Base-by-base conservation (phyloP, 2,797 vertebrate species). In the Numenius phaeopus region DNA sequence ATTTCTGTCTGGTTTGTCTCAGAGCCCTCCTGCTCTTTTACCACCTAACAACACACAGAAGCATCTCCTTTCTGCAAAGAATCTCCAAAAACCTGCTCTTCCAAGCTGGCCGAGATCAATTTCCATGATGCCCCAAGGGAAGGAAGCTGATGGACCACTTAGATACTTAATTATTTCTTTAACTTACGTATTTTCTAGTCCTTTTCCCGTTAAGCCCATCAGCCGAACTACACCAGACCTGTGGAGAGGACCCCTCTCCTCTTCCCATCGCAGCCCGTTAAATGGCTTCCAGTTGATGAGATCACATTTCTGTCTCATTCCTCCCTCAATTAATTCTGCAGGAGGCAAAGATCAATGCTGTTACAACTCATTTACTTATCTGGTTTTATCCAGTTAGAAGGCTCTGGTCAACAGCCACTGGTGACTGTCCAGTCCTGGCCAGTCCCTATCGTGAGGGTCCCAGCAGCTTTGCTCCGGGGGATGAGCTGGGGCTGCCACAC, bases 181-280 rank as follows among this genome's bases (percentile, higher is more conserved):
- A 37, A 37, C 34, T 37, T 37, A 37, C 34, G 34, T 37, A 37
- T 37, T 37, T 37, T 37, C 34, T 37, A 37, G 34, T 37, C 34
- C 2, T 83, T 75, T 96, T 96, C 94, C 95, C 46, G 26, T 90
- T 89, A 94, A 94, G 67, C 37, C 57, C 93, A 93, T 92, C 94
- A 91, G n/a, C 47, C 61, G 71, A 93, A 66, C 89, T 83, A 15
- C 76, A 71, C 10, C 80, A 91, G 93, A 77, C 39, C 86, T 39
- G 1, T 1, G 27, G 69, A 9, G 9, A 49, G 26, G 80, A 85
- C 71, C 88, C 26, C 52, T 83, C 79, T 95, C 58, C 49, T 29
- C 67, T 91, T 44, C 85, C 92, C 82, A 66, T 14, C 0, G 2
- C 57, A 67, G 91, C 39, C 84, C 2, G 0, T 47, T 58, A 94